These are phyloP conservation scores for Pachydiplax longipennis DNA, from an alignment of 2,888 invertebrate species.

Conservation along the genomic window DNA sequence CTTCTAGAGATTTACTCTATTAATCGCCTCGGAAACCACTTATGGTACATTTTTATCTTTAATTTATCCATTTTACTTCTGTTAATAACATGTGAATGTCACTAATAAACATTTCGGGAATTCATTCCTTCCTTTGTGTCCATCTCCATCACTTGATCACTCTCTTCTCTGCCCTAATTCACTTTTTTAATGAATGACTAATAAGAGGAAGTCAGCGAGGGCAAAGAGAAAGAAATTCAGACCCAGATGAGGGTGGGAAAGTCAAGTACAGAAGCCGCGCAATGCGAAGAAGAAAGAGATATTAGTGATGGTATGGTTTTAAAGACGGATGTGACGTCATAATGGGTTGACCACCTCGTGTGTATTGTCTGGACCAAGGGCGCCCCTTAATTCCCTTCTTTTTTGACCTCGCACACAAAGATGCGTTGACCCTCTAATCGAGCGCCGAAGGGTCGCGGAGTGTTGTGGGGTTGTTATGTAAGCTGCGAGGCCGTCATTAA, in stretches of 20 bases:
- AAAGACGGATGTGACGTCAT: slow-evolving; percentile 38
- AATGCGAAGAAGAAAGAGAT: background rate
- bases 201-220: slow-evolving; percentile 24
- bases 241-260: background rate
- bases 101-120: background rate
- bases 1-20: too few relatives aligned
- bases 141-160: background rate
- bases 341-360: background rate
- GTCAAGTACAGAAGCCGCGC: background rate
- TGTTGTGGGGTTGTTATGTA: background rate
- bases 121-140: background rate
- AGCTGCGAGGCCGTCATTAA: slow-evolving; percentile 18
- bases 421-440: slow-evolving; percentile 21
- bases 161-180: background rate
- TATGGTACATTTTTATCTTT: too few relatives aligned
- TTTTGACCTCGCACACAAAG: background rate
- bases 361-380: background rate
- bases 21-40: too few relatives aligned
- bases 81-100: background rate
- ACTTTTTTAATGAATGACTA: background rate
- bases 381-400: background rate
- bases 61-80: background rate
- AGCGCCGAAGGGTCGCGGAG: slow-evolving; percentile 1
- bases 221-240: background rate
- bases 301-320: background rate